Evolutionary conservation across 2,888 invertebrate genomes (phyloP).

Genomic region (Stegophylla sp.): DNA sequence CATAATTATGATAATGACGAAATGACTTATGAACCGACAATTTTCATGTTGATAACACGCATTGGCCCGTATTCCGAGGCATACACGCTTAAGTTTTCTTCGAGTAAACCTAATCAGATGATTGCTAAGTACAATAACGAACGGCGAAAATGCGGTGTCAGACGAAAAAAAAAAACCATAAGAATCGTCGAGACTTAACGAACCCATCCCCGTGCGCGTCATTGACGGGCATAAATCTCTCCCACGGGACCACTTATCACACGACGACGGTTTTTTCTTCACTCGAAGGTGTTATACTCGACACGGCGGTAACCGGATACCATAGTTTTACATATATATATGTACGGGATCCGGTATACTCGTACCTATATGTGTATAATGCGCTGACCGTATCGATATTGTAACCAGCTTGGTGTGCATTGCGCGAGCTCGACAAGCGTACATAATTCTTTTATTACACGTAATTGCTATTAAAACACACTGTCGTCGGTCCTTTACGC

Average conservation of each 20-base stretch:
- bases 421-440: constrained; percentile 3
- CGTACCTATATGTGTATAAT: too few relatives aligned
- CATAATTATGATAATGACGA: too few relatives aligned
- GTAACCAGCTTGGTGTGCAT: neutral
- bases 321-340: neutral
- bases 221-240: constrained; percentile 36
- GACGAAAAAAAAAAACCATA: neutral
- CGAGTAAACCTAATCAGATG: too few relatives aligned
- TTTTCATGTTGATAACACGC: too few relatives aligned
- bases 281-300: neutral
- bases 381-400: constrained; percentile 15
- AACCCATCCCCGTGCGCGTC: neutral
- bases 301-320: constrained; percentile 28
- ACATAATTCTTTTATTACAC: constrained; percentile 56
- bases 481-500: neutral
- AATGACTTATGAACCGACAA: too few relatives aligned
- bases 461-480: constrained; percentile 57
- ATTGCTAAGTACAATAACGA: neutral
- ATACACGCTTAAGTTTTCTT: neutral
- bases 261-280: constrained; percentile 1
- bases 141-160: too few relatives aligned
- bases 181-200: neutral
- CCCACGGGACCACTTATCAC: constrained; percentile 41
- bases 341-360: neutral
- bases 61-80: too few relatives aligned